These are phyloP conservation scores for Falco columbarius DNA, from an alignment of 2,797 vertebrate species.

Conservation along the genomic window DNA sequence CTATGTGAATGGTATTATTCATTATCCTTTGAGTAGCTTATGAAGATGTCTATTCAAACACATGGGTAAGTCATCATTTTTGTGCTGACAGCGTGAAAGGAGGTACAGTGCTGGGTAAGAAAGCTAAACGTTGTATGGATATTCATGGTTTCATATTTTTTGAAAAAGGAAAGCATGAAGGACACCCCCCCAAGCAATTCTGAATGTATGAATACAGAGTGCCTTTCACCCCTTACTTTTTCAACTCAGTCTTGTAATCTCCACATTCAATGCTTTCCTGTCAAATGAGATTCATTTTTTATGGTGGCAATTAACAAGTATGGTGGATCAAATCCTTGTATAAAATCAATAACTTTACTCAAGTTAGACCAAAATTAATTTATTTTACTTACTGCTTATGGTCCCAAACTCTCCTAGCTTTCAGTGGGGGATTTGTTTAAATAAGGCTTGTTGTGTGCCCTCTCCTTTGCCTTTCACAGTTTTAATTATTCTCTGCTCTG, in stretches of 20 bases:
- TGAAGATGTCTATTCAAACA: slow-evolving; percentile 53
- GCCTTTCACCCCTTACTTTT: neutral
- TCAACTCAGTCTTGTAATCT: neutral
- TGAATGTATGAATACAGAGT: neutral
- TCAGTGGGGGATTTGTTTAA: neutral
- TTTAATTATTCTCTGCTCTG: slow-evolving; percentile 9
- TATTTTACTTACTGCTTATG: neutral
- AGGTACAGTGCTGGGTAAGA: slow-evolving; percentile 14
- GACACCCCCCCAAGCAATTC: neutral
- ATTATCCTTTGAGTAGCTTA: slow-evolving; percentile 13
- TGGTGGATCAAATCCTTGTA: neutral
- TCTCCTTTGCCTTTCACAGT: neutral
- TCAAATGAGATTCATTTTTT: slow-evolving; percentile 24
- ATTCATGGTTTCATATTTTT: neutral
- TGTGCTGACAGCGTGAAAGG: slow-evolving; percentile 24
- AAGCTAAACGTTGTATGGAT: slow-evolving; percentile 22
- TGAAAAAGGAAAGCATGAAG: neutral
- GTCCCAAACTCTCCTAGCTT: neutral
- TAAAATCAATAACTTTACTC: slow-evolving; percentile 22
- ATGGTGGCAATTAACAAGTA: neutral
- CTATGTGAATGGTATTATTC: neutral
- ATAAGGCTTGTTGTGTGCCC: neutral
- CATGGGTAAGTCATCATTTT: neutral
- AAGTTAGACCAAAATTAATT: neutral
- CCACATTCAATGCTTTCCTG: neutral